Percentiles rank a stretch among this genome's conserved stretches.
These are phyloP conservation scores for Litoditis marina DNA, from an alignment of 2,888 invertebrate species.

Conservation along the genomic window DNA sequence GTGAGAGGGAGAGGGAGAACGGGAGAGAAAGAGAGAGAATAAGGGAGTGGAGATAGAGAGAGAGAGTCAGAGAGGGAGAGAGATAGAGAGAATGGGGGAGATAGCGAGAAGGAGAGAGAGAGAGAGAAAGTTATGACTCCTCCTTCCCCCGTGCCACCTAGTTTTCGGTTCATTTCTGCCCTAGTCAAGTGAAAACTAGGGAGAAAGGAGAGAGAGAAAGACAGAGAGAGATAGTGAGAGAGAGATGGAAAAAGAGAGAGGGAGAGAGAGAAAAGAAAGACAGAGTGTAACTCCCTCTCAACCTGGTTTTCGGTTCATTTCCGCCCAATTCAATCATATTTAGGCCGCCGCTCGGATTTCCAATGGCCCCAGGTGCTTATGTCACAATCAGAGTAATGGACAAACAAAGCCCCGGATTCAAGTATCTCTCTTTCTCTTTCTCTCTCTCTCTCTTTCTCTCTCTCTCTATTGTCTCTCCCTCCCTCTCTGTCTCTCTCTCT, in stretches of 20 bases:
- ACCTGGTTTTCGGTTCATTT: neutral
- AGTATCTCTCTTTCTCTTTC: neutral
- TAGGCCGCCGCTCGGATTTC: conserved; percentile 11
- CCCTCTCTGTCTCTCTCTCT: neutral
- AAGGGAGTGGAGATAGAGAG: too few species aligned
- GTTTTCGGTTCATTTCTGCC: neutral
- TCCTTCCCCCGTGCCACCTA: neutral
- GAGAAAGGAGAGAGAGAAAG: too few species aligned
- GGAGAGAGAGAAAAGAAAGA: neutral
- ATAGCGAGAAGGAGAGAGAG: too few species aligned
- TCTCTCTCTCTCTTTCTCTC: neutral
- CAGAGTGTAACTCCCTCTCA: neutral
- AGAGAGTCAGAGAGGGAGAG: too few species aligned
- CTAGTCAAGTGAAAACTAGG: too few species aligned
- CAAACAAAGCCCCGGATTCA: conserved; percentile 25
- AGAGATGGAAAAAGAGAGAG: too few species aligned
- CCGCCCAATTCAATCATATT: neutral
- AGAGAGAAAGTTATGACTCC: neutral
- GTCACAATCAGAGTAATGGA: conserved; percentile 45
- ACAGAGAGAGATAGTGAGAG: too few species aligned
- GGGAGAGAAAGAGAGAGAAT: too few species aligned
- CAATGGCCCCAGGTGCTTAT: conserved; percentile 26
- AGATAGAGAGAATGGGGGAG: too few species aligned
- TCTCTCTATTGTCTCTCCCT: neutral
- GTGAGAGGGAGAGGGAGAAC: too few species aligned